Percentiles rank a stretch among this genome's conserved stretches.
These are phyloP conservation scores for Poecilia wingei DNA, from an alignment of 2,797 vertebrate species.

Conservation along the genomic window DNA sequence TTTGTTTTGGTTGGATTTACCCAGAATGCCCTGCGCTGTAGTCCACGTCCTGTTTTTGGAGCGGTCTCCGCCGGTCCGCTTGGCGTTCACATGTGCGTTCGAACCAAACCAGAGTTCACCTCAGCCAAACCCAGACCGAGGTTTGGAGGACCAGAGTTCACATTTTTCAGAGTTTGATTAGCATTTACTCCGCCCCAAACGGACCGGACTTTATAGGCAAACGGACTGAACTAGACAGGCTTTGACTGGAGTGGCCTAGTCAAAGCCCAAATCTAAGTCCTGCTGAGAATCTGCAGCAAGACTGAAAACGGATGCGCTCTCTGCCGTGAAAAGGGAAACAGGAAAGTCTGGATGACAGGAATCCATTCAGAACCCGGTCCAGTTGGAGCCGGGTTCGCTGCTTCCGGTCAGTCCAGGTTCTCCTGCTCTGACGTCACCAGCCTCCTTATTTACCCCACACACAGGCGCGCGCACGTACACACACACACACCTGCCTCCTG, in stretches of 20 bases:
- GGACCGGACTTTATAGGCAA: too few species aligned
- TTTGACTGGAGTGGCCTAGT: background rate
- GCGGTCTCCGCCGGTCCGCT: too few species aligned
- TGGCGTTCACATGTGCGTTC: too few species aligned
- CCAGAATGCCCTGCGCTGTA: too few species aligned
- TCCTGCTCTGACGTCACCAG: slow-evolving; percentile 22
- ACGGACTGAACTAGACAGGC: too few species aligned
- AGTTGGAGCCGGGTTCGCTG: background rate
- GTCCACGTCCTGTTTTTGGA: too few species aligned
- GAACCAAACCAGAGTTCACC: too few species aligned
- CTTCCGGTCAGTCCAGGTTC: slow-evolving; percentile 29
- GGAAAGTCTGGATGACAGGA: background rate
- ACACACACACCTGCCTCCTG: slow-evolving; percentile 30
- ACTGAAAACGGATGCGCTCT: background rate
- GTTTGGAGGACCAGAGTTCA: too few species aligned
- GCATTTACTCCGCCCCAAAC: too few species aligned
- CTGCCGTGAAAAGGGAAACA: background rate
- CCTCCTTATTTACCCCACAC: slow-evolving; percentile 37
- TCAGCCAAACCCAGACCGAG: too few species aligned
- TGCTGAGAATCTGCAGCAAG: background rate
- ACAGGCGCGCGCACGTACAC: slow-evolving; percentile 8
- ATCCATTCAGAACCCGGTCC: background rate
- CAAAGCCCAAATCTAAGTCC: background rate
- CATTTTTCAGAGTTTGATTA: too few species aligned
- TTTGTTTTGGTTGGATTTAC: too few species aligned